Base-by-base conservation (phyloP, 64 coral and sea anemone genomes). In the Orbicella faveolata region DNA sequence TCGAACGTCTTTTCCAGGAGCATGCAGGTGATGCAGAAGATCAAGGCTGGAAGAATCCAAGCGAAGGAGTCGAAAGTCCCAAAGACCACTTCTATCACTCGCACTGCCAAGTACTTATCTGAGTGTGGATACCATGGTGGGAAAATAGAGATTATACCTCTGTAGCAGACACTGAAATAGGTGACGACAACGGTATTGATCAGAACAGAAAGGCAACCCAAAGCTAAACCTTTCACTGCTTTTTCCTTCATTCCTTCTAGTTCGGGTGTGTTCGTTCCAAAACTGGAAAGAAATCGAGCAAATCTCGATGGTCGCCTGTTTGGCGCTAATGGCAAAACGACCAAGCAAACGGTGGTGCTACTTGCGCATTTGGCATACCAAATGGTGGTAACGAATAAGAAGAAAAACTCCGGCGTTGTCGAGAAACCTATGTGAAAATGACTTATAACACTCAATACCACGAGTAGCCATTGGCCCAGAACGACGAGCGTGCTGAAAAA, bases 351-450 rank as follows among this genome's bases (percentile, higher is more conserved):
- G 9, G 80, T 67, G 7, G 61, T 21, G 7, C 61, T 65, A 61
- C 59, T 36, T 9, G 80, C 59, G 36, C 80, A 66, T 35, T 83
- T 61, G 21, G 21, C 8, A 83, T 83, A 65, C 57, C 61, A 83
- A 64, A 39, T 39, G 11, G 35, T 65, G 15, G 25, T 41, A 3
- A 37, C 17, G 9, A 83, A 65, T 12, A 83, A 34, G 59, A 65
- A 83, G 57, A 83, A 10, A 34, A 83, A 83, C 6, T 6, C 2
- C 9, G 1, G 36, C 80, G 39, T 65, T 34, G 59, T 0, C 1
- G 34, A 21, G 15, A 65, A 83, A 36, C 61, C 57, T 18, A 64
- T 34, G 14, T 64, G 61, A 64, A 63, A 66, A 39, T 19, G 80
- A 83, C 26, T 83, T 83, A 17, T 83, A 16, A 83, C 59, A 19